Conservation (phyloP, 2,888 invertebrate species). For the Calameuta filiformis region DNA sequence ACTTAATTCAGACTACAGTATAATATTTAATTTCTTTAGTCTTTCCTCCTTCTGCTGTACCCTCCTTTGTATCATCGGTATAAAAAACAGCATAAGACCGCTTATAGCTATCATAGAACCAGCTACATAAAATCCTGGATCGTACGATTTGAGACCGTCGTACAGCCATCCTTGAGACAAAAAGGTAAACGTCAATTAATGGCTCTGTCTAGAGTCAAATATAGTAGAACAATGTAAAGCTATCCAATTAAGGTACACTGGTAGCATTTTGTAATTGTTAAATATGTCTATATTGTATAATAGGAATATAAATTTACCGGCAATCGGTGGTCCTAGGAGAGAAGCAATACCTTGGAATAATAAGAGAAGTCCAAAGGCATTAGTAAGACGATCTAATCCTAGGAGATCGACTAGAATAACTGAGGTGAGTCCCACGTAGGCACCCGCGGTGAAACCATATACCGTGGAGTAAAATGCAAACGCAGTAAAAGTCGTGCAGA, state of each 20-base stretch:
- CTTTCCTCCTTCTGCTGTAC: conserved; percentile 42
- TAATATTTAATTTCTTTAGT: conserved; percentile 25
- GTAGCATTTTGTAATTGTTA: neutral
- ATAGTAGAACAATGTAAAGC: too few relatives aligned
- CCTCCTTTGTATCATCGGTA: conserved; percentile 77
- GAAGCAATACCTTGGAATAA: conserved; percentile 96
- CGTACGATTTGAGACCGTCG: conserved; percentile 81
- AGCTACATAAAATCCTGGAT: conserved; percentile 89
- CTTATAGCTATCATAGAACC: conserved; percentile 88
- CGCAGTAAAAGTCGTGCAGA: conserved; percentile 78
- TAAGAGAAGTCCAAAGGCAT: conserved; percentile 91
- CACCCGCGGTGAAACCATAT: conserved; percentile 93
- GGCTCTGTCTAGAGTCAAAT: too few relatives aligned
- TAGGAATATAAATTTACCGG: conserved; percentile 72
- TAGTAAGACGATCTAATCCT: conserved; percentile 93
- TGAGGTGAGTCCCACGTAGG: conserved; percentile 96
- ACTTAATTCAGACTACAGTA: conserved; percentile 30
- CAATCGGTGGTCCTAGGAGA: conserved; percentile 91
- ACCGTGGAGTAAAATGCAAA: conserved; percentile 82
- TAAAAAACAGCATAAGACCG: conserved; percentile 87
- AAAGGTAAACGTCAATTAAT: conserved; percentile 14
- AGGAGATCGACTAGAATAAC: conserved; percentile 94
- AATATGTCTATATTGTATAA: neutral
- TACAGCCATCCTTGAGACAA: conserved; percentile 80
- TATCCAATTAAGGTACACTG: too few relatives aligned